Percentiles rank a stretch among this genome's conserved stretches.
These are phyloP conservation scores for Patella depressa DNA, from an alignment of 2,888 invertebrate genomes.

Conservation along the genomic window DNA sequence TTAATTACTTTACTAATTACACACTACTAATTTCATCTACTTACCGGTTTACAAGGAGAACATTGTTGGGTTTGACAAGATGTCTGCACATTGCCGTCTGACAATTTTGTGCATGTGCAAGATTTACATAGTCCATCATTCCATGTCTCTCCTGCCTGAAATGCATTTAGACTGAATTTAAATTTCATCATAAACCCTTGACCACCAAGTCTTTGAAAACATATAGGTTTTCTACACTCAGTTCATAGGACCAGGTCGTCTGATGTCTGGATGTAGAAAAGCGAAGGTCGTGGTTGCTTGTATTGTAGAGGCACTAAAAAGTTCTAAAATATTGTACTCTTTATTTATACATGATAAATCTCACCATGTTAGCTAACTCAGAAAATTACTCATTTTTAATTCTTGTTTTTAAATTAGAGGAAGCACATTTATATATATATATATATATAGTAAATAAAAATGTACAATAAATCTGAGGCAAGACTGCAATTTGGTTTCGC, in stretches of 20 bases:
- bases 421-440: too few relatives aligned
- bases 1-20: too few relatives aligned
- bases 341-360: too few relatives aligned
- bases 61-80: constrained; percentile 49
- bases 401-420: too few relatives aligned
- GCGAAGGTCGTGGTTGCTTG: constrained; percentile 26
- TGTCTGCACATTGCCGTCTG: constrained; percentile 40
- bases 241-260: constrained; percentile 13
- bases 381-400: too few relatives aligned
- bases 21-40: not conserved
- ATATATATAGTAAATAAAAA: too few relatives aligned
- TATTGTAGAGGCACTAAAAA: too few relatives aligned
- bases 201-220: not conserved
- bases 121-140: constrained; percentile 54
- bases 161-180: not conserved
- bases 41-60: constrained; percentile 47
- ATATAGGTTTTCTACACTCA: constrained; percentile 30
- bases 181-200: not conserved
- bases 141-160: constrained; percentile 55
- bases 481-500: too few relatives aligned
- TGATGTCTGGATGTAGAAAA: not conserved
- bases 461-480: too few relatives aligned
- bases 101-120: constrained; percentile 46
- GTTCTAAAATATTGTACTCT: too few relatives aligned
- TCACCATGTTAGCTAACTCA: too few relatives aligned